Conservation (phyloP, 64 coral and sea anemone genomes). For the Exaiptasia diaphana region DNA sequence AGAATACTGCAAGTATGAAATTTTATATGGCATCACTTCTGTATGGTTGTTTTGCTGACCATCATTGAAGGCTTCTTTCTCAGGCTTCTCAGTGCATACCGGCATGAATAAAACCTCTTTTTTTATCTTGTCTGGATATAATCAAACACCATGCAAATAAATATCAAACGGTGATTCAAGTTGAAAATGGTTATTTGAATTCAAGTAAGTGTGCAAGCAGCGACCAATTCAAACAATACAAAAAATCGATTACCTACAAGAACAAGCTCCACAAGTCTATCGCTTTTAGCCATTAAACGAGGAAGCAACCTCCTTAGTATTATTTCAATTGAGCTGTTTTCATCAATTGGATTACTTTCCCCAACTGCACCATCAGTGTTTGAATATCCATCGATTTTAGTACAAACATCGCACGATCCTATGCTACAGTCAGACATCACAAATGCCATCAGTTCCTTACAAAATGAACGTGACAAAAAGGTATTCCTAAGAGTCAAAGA, state of each 20-base stretch:
- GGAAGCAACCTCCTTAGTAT: slow-evolving; percentile 69
- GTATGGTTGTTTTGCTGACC: neutral
- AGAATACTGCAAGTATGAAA: neutral
- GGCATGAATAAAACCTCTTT: slow-evolving; percentile 31
- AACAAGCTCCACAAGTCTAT: slow-evolving; percentile 41
- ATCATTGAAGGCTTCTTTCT: neutral
- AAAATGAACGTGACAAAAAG: neutral
- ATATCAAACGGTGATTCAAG: too few species aligned
- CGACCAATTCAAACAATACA: too few species aligned
- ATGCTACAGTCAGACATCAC: too few species aligned
- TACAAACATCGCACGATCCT: too few species aligned
- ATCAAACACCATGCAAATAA: too few species aligned
- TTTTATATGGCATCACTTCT: neutral
- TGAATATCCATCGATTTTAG: too few species aligned
- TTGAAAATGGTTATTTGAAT: too few species aligned
- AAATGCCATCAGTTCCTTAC: too few species aligned
- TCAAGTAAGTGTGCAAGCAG: too few species aligned
- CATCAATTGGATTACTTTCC: too few species aligned
- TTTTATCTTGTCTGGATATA: slow-evolving; percentile 27
- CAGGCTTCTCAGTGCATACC: neutral
- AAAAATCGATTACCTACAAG: slow-evolving; percentile 49
- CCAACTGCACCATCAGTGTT: too few species aligned
- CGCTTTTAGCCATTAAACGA: slow-evolving; percentile 20
- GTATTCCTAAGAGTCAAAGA: slow-evolving; percentile 40
- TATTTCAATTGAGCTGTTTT: slow-evolving; percentile 28